phyloP scores from a whole-genome alignment of 2,888 invertebrate genomes.

The Cerastis leucographa region DNA sequence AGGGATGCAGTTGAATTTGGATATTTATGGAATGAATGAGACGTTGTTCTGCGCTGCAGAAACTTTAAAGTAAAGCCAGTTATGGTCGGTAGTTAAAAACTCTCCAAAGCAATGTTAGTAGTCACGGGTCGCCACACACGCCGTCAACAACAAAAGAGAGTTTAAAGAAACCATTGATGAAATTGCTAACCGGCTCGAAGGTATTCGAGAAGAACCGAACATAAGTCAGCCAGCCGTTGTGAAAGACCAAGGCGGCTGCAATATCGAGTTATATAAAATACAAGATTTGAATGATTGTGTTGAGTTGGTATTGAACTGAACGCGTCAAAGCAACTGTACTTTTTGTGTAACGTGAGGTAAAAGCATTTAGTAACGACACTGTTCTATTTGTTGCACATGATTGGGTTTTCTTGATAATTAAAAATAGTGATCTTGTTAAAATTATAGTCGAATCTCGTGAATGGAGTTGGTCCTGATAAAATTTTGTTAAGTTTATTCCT shows the following conservation, averaged over 20 bases:
- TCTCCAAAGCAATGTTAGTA: constrained; percentile 36
- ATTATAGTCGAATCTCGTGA: background rate
- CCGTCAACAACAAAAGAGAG: constrained; percentile 42
- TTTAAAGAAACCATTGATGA: constrained; percentile 51
- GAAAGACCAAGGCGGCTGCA: constrained; percentile 81
- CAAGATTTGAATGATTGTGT: constrained; percentile 74
- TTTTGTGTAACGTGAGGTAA: constrained; percentile 74
- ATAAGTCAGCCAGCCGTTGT: constrained; percentile 76
- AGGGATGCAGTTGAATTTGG: constrained; percentile 27
- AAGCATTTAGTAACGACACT: constrained; percentile 60
- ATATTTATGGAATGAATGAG: constrained; percentile 29
- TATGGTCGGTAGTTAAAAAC: background rate
- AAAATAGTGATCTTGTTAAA: constrained; percentile 3
- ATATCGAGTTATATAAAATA: constrained; percentile 87
- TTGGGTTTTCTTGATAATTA: constrained; percentile 48
- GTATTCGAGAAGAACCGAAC: constrained; percentile 59
- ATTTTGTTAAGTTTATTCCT: background rate
- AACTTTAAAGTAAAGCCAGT: background rate
- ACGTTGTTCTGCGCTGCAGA: background rate
- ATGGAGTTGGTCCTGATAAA: background rate
- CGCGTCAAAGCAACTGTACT: constrained; percentile 73
- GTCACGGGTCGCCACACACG: constrained; percentile 39
- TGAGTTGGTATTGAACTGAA: constrained; percentile 77
- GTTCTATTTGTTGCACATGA: constrained; percentile 58
- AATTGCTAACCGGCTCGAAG: constrained; percentile 47